Conservation (phyloP, 2,113 vertebrate genomes). For the Apteryx owenii region DNA sequence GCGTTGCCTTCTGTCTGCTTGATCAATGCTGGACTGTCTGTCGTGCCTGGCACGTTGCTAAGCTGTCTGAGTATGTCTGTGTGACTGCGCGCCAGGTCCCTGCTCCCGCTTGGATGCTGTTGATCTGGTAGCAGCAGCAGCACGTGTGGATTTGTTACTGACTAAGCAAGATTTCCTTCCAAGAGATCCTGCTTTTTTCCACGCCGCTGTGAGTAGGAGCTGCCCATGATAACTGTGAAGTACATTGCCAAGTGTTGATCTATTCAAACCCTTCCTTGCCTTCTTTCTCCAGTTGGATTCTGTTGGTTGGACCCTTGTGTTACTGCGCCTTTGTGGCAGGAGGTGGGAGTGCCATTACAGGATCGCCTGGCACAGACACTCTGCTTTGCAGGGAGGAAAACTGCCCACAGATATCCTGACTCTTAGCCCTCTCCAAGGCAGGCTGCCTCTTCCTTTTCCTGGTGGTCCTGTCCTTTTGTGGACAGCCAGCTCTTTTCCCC, state of each 20-base stretch:
- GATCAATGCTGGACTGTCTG: rapidly evolving
- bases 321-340: not conserved
- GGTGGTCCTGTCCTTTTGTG: not conserved
- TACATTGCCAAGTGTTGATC: too few relatives aligned
- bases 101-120: not conserved
- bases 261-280: rapidly evolving
- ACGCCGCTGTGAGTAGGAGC: not conserved
- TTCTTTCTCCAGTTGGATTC: not conserved
- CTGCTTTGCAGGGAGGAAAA: not conserved
- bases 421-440: not conserved
- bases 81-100: not conserved
- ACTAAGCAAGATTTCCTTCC: not conserved
- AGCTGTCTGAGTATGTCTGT: not conserved
- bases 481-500: not conserved
- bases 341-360: not conserved
- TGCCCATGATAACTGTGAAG: rapidly evolving
- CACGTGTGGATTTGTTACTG: not conserved
- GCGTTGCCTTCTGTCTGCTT: not conserved
- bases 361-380: not conserved
- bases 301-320: rapidly evolving
- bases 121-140: not conserved
- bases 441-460: too few relatives aligned
- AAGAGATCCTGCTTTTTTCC: not conserved
- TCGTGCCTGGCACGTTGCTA: not conserved
- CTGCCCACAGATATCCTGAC: not conserved